Base-by-base conservation (phyloP, 2,797 vertebrate genomes). In the Spinus olivaceus region DNA sequence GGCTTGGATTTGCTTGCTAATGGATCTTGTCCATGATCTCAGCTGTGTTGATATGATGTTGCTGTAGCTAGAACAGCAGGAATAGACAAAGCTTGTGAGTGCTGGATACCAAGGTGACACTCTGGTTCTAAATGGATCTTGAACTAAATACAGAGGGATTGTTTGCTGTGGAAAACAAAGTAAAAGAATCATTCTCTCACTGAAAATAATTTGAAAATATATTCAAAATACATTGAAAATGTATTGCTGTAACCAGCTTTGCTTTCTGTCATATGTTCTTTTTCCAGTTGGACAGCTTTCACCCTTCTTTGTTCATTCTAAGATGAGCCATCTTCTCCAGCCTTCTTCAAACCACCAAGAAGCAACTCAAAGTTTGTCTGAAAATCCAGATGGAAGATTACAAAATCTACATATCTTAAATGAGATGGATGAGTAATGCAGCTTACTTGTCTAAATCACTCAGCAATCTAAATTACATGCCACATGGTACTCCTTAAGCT, bases 401-500 rank as follows among this genome's bases (percentile, higher is more conserved):
- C 11, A 12, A 87, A 92, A 81, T 85, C 73, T 47, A 67, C 66
- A 72, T 88, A 85, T 91, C 76, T 88, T 93, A 94, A 95, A 72
- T 91, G 70, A 86, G 81, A 90, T 9, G 44, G 77, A 88, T 66
- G 66, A 96, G 72, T 93, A 97, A 97, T 90, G 59, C 79, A 84
- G 54, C 50, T 95, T 93, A 63, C 79, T 95, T 91, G 72, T 84
- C 91, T 94, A 94, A 96, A 91, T 94, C 85, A 66, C 79, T 90
- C 89, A 90, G 70, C 91, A 94, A 91, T 81, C 79, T 84, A 93
- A 93, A 96, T 95, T 95, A 83, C 59, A 65, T 13, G 69, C 94
- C 94, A 96, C 95, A 93, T 96, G 81, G 83, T 93, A 93, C 32
- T 94, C 59, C 54, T 95, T 93, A 93, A 93, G 72, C 25, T 91